These are phyloP conservation scores for Perca schrenkii DNA, from an alignment of 2,113 vertebrate genomes.

Conservation along the genomic window DNA sequence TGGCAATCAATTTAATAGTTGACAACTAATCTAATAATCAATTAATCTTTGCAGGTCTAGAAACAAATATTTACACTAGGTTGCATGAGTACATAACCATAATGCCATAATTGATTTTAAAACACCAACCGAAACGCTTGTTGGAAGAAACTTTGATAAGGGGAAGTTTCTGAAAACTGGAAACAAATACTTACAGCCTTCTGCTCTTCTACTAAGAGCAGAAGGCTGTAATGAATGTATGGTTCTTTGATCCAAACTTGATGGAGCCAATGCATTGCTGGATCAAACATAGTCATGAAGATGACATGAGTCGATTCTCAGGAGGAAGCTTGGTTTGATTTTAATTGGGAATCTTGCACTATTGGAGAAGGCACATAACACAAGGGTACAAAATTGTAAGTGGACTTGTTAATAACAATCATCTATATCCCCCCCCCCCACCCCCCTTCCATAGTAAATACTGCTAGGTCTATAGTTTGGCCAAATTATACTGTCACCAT, in stretches of 20 bases:
- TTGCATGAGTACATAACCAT: background rate
- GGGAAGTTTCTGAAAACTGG: constrained; percentile 14
- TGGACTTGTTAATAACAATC: constrained; percentile 25
- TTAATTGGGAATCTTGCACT: constrained; percentile 36
- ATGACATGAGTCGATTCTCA: constrained; percentile 51
- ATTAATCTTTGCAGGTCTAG: too few species aligned
- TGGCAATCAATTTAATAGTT: too few species aligned
- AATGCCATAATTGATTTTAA: background rate
- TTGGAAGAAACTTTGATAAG: constrained; percentile 18
- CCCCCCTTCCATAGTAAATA: background rate
- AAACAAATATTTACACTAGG: background rate
- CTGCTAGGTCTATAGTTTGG: background rate
- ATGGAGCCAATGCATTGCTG: constrained; percentile 45
- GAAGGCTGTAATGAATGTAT: constrained; percentile 49
- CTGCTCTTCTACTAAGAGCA: constrained; percentile 44
- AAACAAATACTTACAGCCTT: constrained; percentile 28
- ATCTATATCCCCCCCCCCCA: too few species aligned
- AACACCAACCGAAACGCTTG: constrained; percentile 3
- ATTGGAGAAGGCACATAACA: constrained; percentile 11
- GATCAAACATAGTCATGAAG: constrained; percentile 53
- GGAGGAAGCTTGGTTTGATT: constrained; percentile 37
- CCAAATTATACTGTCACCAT: constrained; percentile 5
- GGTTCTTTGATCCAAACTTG: constrained; percentile 52
- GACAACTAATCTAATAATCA: too few species aligned
- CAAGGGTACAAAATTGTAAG: constrained; percentile 12